Evolutionary conservation across 2,113 vertebrate species (phyloP).

Genomic region (Acanthochromis polyacanthus): DNA sequence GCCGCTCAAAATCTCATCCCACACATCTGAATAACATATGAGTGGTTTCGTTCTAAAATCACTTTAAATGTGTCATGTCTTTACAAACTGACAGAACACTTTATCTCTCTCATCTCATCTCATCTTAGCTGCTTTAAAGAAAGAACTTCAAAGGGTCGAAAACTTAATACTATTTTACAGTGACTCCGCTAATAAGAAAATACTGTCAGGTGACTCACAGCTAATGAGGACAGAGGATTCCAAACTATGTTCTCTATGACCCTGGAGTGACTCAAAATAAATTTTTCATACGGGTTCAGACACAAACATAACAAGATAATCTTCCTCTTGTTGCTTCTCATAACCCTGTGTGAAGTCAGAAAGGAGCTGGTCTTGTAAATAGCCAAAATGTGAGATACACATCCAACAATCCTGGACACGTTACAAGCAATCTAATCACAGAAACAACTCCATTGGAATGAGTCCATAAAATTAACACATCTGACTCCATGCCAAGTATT

Average conservation of each 20-base stretch:
- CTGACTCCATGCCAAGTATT: background rate
- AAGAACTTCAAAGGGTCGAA: background rate
- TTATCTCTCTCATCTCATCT: background rate
- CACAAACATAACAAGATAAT: background rate
- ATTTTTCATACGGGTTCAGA: background rate
- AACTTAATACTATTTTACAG: background rate
- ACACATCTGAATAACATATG: constrained; percentile 38
- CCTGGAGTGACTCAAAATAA: constrained; percentile 40
- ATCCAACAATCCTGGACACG: background rate
- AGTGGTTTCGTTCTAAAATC: constrained; percentile 20
- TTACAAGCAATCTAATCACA: background rate
- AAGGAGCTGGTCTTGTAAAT: background rate
- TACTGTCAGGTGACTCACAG: background rate
- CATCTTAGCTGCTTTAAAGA: background rate
- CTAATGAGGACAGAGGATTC: constrained; percentile 13
- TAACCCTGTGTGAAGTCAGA: background rate
- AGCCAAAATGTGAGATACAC: background rate
- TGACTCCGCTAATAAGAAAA: background rate
- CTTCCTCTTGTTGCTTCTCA: background rate
- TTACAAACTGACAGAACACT: constrained; percentile 18
- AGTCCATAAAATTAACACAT: background rate
- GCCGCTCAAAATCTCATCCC: constrained; percentile 9
- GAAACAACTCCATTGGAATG: background rate
- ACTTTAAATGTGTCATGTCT: constrained; percentile 13
- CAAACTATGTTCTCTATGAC: constrained; percentile 16